Evolutionary conservation across 2,113 vertebrate species (phyloP), one percentile per base, ranked within the genome.

Genomic region (Tringa solitaria): DNA sequence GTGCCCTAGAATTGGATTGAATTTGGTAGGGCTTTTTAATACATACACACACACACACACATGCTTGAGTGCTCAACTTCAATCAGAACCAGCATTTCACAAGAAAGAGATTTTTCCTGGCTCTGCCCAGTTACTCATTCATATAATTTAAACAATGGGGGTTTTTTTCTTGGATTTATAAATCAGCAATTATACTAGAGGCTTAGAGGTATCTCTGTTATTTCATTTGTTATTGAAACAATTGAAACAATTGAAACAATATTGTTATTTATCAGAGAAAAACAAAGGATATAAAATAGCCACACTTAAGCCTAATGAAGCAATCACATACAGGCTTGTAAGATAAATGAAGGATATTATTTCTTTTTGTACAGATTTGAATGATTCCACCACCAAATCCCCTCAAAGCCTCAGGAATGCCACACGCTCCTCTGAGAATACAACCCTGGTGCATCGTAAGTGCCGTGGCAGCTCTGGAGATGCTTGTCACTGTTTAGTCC

Each of bases 341-440:
- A 81, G 41, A 13, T 51, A 85, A 93, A 43, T 84, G 60, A 74
- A 90, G 63, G 46, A 61, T 56, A 64, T 63, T 39, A 35, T 70
- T 84, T 85, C 23, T 78, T 90, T 88, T 87, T 76, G 15, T 59
- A 59, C 65, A 95, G 88, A 74, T 86, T 23, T 69, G 61, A 84
- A 56, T 1, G 2, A 72, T 86, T 87, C 69, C n/a, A 73, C 17
- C 48, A 76, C 32, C 0, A 10, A 82, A 92, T 53, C 64, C 64
- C 43, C 3, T 3, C 80, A 88, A 46, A 92, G 64, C 79, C 69
- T 72, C 27, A 5, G 43, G 48, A 87, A 70, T 35, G 37, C 26
- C 28, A 88, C 64, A 0, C 54, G 0, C 13, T 45, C 54, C 72
- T 39, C 57, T 2, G 33, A 75, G 43, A 77, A 73, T 27, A 65